Evolutionary conservation across 2,888 invertebrate species (phyloP).

Genomic region (Aleiodes leptofemur): DNA sequence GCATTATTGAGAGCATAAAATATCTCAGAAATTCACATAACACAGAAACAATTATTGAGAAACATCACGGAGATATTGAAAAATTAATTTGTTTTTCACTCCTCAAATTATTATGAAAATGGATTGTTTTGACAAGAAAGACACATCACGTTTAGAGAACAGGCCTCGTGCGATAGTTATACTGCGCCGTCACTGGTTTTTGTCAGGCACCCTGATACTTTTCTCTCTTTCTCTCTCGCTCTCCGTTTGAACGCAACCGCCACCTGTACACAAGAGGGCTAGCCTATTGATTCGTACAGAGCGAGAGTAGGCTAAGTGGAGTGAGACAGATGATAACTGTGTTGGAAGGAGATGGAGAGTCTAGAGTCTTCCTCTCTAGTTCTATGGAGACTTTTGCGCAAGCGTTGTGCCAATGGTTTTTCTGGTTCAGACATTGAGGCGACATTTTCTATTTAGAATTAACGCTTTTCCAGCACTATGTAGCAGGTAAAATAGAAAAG

Average conservation of each 20-base stretch:
- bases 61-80: background rate
- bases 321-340: conserved; percentile 12
- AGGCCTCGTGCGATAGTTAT: conserved; percentile 29
- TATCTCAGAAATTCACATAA: background rate
- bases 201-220: background rate
- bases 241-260: conserved; percentile 32
- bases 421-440: too few relatives aligned
- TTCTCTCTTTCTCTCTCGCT: too few relatives aligned
- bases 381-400: conserved; percentile 1
- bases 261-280: conserved; percentile 38
- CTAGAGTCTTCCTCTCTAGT: background rate
- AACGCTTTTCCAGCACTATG: too few relatives aligned
- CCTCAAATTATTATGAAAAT: background rate
- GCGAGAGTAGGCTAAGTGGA: conserved; percentile 25
- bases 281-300: conserved; percentile 40
- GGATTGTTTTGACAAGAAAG: background rate
- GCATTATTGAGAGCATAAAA: too few relatives aligned
- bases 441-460: too few relatives aligned
- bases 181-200: conserved; percentile 34
- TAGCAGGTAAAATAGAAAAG: background rate
- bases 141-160: conserved; percentile 19
- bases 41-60: background rate
- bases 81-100: background rate
- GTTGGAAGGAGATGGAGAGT: conserved; percentile 2
- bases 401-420: background rate